Conservation (phyloP, 2,888 invertebrate genomes). For the Lamellibrachia columna region DNA sequence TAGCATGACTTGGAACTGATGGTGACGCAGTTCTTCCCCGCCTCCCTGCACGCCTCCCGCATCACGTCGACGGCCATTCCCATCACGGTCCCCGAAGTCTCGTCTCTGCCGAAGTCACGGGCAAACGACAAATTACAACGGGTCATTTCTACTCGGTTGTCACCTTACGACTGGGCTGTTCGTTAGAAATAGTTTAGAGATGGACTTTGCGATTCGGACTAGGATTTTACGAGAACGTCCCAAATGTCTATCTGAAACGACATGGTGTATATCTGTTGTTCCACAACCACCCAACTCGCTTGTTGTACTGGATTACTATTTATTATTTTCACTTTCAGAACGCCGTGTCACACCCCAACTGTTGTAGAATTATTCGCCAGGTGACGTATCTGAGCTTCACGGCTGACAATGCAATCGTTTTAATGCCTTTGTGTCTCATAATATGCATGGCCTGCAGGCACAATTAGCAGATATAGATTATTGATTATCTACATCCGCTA, state of each 20-base stretch:
- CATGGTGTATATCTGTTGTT: neutral
- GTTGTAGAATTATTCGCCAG: too few relatives aligned
- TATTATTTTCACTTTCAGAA: too few relatives aligned
- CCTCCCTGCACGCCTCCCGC: neutral
- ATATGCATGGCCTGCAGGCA: too few relatives aligned
- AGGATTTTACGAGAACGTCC: neutral
- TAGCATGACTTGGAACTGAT: neutral
- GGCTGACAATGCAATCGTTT: too few relatives aligned
- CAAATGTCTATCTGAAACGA: neutral
- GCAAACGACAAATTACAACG: neutral
- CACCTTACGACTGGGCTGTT: neutral
- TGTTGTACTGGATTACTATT: too few relatives aligned
- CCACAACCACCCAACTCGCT: neutral
- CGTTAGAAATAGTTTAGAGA: neutral
- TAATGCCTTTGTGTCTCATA: too few relatives aligned
- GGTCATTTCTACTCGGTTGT: neutral
- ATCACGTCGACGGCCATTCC: neutral
- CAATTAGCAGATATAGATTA: too few relatives aligned
- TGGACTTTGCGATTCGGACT: neutral
- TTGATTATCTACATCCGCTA: too few relatives aligned
- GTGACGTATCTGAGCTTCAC: too few relatives aligned
- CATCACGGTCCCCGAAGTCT: neutral
- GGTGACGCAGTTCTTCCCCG: neutral
- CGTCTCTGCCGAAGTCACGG: neutral
- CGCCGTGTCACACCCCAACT: too few relatives aligned